Evolutionary conservation across 2,797 vertebrate genomes (phyloP).

Genomic region (Crypturellus tataupa): DNA sequence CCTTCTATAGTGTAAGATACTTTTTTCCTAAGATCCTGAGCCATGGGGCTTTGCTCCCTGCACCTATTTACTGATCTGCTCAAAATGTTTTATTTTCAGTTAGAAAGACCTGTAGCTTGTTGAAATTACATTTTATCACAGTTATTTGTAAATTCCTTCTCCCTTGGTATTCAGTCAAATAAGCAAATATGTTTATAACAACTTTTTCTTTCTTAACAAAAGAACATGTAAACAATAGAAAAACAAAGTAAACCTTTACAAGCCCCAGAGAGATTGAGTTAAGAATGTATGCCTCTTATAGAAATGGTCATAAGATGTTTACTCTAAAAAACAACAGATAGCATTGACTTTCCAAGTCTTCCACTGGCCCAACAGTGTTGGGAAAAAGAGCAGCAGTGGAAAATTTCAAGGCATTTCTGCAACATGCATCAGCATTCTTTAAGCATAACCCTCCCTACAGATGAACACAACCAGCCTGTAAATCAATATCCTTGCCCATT

Average conservation of each 20-base stretch:
- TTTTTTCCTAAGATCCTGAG: background rate
- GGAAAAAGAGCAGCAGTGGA: background rate
- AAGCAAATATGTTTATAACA: background rate
- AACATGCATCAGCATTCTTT: background rate
- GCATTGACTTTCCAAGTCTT: background rate
- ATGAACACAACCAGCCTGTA: background rate
- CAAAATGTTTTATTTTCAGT: background rate
- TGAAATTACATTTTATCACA: background rate
- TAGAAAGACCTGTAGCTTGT: background rate
- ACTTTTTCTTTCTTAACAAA: background rate
- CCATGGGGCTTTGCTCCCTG: background rate
- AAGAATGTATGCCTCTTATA: background rate
- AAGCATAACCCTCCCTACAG: background rate
- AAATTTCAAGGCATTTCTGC: background rate
- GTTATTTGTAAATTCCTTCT: background rate
- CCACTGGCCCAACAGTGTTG: background rate
- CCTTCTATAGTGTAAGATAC: background rate
- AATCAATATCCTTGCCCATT: fast-evolving
- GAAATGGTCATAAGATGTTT: background rate
- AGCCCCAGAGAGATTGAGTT: background rate
- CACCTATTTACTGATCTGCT: background rate
- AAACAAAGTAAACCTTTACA: background rate
- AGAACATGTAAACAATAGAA: background rate
- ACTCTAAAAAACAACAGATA: background rate
- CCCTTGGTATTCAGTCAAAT: background rate